A percentile compares a stretch with the other conserved stretches of the same genome.
Conservation (phyloP, 2,113 vertebrate species). For the Xiphophorus couchianus region DNA sequence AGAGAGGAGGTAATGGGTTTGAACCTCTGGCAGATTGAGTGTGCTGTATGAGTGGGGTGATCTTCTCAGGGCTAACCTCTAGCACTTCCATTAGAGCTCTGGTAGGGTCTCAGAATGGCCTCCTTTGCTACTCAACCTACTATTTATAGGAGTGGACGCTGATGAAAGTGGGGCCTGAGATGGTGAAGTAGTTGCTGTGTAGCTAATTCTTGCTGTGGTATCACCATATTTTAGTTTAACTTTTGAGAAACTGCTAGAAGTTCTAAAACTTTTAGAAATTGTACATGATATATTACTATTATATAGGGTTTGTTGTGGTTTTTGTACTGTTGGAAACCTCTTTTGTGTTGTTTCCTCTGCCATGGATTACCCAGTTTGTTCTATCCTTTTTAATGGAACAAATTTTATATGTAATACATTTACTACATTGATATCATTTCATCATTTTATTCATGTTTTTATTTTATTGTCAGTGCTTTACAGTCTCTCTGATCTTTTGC, state of each 20-base stretch:
- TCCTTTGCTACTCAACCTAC: slow-evolving; percentile 68
- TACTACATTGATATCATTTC: slow-evolving; percentile 13
- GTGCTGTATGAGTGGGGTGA: slow-evolving; percentile 43
- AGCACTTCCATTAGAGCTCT: slow-evolving; percentile 60
- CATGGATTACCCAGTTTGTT: slow-evolving; percentile 9
- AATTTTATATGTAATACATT: not conserved
- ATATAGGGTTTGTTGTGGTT: not conserved
- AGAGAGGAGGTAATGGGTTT: slow-evolving; percentile 73
- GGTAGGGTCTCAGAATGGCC: slow-evolving; percentile 68
- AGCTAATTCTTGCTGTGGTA: slow-evolving; percentile 21
- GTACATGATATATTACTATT: not conserved
- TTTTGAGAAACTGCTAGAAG: not conserved
- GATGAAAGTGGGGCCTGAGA: slow-evolving; percentile 63
- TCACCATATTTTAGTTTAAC: not conserved
- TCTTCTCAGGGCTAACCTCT: slow-evolving; percentile 49
- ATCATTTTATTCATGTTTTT: slow-evolving; percentile 55
- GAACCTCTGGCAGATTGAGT: slow-evolving; percentile 56
- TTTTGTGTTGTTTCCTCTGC: not conserved
- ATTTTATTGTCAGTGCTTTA: slow-evolving; percentile 54
- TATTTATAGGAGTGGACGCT: slow-evolving; percentile 79
- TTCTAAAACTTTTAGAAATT: not conserved
- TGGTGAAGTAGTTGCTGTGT: slow-evolving; percentile 54
- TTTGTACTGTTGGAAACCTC: not conserved
- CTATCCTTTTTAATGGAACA: not conserved
- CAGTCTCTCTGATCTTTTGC: slow-evolving; percentile 36